Evolutionary conservation across 2,797 vertebrate genomes (phyloP).

Genomic region (Labeo calbasu): DNA sequence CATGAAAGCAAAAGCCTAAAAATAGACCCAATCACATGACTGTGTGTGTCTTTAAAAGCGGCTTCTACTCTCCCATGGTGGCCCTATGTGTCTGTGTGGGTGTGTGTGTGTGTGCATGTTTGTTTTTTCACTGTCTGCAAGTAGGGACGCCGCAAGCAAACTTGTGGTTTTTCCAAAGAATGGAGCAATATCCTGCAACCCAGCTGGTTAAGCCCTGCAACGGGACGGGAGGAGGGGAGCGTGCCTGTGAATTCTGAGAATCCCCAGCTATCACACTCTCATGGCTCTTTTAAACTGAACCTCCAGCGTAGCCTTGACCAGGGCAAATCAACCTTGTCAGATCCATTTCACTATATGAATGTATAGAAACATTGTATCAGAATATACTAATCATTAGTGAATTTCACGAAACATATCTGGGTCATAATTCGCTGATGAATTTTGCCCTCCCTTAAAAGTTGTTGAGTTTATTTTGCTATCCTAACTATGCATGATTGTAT

Average conservation of each 20-base stretch:
- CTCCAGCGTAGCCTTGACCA: not conserved
- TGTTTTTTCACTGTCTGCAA: not conserved
- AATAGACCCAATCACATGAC: slow-evolving; percentile 34
- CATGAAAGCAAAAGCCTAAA: slow-evolving; percentile 30
- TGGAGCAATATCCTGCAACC: slow-evolving; percentile 57
- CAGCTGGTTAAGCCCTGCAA: slow-evolving; percentile 44
- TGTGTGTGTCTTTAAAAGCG: slow-evolving; percentile 36
- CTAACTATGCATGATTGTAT: not conserved
- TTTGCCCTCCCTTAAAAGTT: not conserved
- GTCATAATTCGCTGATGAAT: not conserved
- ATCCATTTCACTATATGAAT: not conserved
- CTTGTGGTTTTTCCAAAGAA: slow-evolving; percentile 54
- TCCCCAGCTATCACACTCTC: not conserved
- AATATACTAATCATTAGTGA: not conserved
- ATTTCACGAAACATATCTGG: not conserved
- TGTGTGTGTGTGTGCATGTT: not conserved
- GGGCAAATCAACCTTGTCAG: not conserved
- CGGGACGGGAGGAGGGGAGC: not conserved
- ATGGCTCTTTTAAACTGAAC: not conserved
- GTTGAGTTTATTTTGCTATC: not conserved
- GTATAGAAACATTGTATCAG: not conserved
- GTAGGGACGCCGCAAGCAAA: slow-evolving; percentile 39
- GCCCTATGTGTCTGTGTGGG: not conserved
- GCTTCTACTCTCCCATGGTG: not conserved
- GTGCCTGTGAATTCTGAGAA: not conserved